These are phyloP conservation scores for Salvelinus alpinus DNA, from an alignment of 2,113 vertebrate genomes.

Conservation along the genomic window DNA sequence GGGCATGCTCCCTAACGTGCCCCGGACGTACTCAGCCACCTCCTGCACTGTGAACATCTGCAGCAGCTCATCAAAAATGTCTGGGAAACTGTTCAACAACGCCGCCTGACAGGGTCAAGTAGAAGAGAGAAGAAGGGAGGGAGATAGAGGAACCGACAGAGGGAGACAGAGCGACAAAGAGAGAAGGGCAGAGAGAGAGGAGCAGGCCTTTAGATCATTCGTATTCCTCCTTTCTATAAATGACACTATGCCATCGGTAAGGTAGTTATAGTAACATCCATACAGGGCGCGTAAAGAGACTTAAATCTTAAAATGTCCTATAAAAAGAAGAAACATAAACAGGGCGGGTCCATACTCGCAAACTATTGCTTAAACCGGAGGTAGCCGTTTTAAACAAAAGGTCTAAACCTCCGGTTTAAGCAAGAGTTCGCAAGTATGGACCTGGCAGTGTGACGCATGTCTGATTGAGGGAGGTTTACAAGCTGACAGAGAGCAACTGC, in stretches of 20 bases:
- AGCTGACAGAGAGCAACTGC: neutral
- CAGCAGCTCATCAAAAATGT: slow-evolving; percentile 92
- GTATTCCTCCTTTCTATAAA: no score
- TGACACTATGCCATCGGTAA: no score
- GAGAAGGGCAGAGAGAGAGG: neutral
- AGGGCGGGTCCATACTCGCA: neutral
- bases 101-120: slow-evolving; percentile 78
- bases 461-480: neutral
- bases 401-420: no score
- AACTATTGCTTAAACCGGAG: no score
- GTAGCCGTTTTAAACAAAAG: no score
- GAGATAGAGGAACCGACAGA: neutral
- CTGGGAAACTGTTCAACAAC: slow-evolving; percentile 93
- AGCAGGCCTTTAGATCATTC: no score
- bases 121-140: slow-evolving; percentile 1
- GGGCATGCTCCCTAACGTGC: slow-evolving; percentile 94
- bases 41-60: slow-evolving; percentile 96
- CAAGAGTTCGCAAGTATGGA: no score
- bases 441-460: neutral
- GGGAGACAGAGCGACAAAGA: neutral
- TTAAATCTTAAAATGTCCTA: neutral
- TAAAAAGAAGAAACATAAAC: neutral
- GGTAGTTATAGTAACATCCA: no score
- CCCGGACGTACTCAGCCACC: slow-evolving; percentile 93
- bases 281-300: neutral